phyloP scores from a whole-genome alignment of 1,140 invertebrate species.

The Hylyphantes graminicola region DNA sequence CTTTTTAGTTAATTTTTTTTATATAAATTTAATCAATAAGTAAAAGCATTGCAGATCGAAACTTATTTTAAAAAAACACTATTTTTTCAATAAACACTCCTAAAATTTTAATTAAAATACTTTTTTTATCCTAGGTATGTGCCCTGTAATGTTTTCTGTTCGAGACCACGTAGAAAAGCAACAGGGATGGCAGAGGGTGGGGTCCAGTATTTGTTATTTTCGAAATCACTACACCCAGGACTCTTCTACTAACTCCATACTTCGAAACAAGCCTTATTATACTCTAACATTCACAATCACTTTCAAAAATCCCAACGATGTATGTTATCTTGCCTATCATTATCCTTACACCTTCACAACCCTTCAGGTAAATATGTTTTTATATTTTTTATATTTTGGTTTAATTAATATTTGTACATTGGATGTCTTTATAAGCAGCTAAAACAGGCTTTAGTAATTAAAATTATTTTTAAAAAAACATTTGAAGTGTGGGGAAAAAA shows the following conservation, averaged over 20 bases:
- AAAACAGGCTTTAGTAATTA: too few relatives aligned
- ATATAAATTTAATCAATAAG: too few relatives aligned
- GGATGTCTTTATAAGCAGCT: not conserved
- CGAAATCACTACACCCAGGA: conserved; percentile 68
- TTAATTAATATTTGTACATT: conserved; percentile 37
- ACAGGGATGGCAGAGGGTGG: conserved; percentile 79
- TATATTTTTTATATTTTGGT: conserved; percentile 36
- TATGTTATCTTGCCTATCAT: conserved; percentile 94
- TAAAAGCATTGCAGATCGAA: too few relatives aligned
- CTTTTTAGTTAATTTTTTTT: not conserved
- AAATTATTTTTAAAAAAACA: too few relatives aligned
- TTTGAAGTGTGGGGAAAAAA: too few relatives aligned
- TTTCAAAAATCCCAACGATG: conserved; percentile 90
- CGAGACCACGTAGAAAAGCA: conserved; percentile 75
- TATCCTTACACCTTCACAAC: conserved; percentile 95
- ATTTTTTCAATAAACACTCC: too few relatives aligned
- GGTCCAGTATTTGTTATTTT: conserved; percentile 86
- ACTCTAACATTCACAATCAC: conserved; percentile 93
- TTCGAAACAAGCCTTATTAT: conserved; percentile 75
- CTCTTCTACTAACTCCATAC: conserved; percentile 30
- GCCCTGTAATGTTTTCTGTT: conserved; percentile 89
- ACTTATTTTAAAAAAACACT: too few relatives aligned
- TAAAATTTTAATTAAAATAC: not conserved
- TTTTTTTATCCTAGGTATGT: conserved; percentile 76
- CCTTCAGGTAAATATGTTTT: conserved; percentile 73